Conservation (phyloP, 1,140 invertebrate genomes). For the Tetramorium alpestre region DNA sequence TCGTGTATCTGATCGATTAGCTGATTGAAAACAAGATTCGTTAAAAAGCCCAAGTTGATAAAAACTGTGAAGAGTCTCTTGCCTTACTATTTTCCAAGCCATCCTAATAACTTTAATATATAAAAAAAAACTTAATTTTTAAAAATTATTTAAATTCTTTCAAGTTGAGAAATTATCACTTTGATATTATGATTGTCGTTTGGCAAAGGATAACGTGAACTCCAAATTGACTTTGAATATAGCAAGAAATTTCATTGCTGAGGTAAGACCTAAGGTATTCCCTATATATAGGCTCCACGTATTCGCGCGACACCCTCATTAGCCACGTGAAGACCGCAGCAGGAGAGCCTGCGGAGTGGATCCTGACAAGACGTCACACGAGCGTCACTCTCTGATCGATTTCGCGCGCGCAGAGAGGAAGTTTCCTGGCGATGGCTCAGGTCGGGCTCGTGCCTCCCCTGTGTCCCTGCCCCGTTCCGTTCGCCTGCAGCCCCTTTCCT, state of each 20-base stretch:
- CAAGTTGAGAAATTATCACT: background rate
- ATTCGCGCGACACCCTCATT: constrained; percentile 23
- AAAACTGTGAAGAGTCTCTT: background rate
- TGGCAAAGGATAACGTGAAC: background rate
- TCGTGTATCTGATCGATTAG: background rate
- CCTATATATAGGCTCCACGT: background rate
- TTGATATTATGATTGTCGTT: background rate
- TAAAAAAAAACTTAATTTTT: background rate
- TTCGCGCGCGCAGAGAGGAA: constrained; percentile 46
- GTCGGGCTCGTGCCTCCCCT: constrained; percentile 40
- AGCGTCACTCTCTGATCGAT: constrained; percentile 52
- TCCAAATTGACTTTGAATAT: constrained; percentile 8
- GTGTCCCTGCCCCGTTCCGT: constrained; percentile 25
- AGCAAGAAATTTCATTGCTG: background rate
- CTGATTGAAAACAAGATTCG: background rate
- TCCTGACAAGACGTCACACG: constrained; percentile 46
- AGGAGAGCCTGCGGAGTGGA: background rate
- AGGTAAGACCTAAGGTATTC: background rate
- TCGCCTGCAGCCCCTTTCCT: constrained; percentile 26
- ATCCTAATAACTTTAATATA: background rate
- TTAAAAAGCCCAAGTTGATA: background rate
- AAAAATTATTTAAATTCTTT: constrained; percentile 16
- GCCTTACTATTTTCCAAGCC: background rate
- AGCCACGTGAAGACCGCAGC: constrained; percentile 22
- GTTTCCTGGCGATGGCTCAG: constrained; percentile 55